Percentiles rank a stretch among this genome's conserved stretches.
Evolutionary conservation across 2,888 invertebrate species (phyloP).

Genomic region (Eupithecia pulchellata): DNA sequence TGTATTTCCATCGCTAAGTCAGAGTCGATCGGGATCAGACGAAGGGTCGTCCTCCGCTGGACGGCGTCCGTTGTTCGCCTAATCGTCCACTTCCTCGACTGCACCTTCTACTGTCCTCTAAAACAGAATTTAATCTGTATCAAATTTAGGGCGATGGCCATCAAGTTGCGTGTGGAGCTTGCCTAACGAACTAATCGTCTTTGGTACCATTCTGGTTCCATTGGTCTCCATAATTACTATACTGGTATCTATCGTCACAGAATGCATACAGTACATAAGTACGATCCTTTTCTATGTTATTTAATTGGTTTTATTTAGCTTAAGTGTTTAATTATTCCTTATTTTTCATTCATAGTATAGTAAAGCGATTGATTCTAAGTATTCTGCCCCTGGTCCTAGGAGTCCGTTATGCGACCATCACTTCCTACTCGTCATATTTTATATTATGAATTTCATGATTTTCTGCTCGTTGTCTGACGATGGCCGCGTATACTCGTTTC

Average conservation of each 20-base stretch:
- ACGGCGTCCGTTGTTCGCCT: slow-evolving; percentile 66
- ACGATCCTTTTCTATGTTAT: no score
- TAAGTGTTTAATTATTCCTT: no score
- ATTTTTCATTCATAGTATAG: no score
- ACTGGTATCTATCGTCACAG: not conserved
- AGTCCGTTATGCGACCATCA: not conserved
- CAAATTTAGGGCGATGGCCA: slow-evolving; percentile 21
- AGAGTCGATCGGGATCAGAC: slow-evolving; percentile 50
- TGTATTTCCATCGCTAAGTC: not conserved
- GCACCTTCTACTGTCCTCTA: slow-evolving; percentile 44
- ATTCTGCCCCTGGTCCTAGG: not conserved
- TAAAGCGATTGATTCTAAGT: not conserved
- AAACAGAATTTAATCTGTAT: slow-evolving; percentile 38
- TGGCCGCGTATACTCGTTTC: no score
- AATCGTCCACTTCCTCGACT: slow-evolving; percentile 59
- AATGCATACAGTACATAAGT: no score
- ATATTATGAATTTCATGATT: not conserved
- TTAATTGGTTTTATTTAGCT: no score
- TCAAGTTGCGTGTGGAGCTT: not conserved
- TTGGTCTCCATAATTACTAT: not conserved
- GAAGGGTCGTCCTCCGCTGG: slow-evolving; percentile 76
- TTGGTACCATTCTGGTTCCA: no score
- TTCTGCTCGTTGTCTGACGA: not conserved
- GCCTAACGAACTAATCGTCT: not conserved
- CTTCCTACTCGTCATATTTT: not conserved